Evolutionary conservation across 2,888 invertebrate species (phyloP).

Genomic region (Polydrusus cervinus): DNA sequence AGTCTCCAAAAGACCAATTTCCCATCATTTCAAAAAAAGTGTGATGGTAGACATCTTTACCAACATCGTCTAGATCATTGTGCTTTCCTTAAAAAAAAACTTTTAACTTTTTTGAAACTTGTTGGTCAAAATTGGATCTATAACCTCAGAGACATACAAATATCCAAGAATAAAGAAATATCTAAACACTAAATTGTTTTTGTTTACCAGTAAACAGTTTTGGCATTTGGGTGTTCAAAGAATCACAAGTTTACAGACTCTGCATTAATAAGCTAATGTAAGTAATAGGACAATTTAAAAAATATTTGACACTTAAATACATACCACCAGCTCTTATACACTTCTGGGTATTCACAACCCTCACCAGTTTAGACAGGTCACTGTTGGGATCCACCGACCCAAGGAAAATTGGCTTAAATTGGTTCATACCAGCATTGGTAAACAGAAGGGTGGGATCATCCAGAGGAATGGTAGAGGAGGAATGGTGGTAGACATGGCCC

Average conservation of each 20-base stretch:
- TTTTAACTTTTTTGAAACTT: too few species aligned
- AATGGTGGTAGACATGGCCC: slow-evolving; percentile 95
- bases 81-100: slow-evolving; percentile 84
- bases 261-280: too few species aligned
- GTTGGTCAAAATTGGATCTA: too few species aligned
- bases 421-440: slow-evolving; percentile 99
- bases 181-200: too few species aligned
- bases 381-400: slow-evolving; percentile 97
- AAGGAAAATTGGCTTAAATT: slow-evolving; percentile 98
- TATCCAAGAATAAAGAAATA: too few species aligned
- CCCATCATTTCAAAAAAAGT: slow-evolving; percentile 99
- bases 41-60: slow-evolving; percentile 99
- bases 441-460: slow-evolving; percentile 99
- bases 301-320: not conserved
- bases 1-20: slow-evolving; percentile 99
- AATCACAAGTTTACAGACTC: too few species aligned
- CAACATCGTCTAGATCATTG: slow-evolving; percentile 99
- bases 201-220: not conserved
- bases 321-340: slow-evolving; percentile 88
- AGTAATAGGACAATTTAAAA: not conserved
- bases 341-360: slow-evolving; percentile 97
- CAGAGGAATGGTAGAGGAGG: slow-evolving; percentile 96
- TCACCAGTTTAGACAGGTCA: slow-evolving; percentile 91
- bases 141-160: too few species aligned
- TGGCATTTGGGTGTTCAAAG: not conserved